Conservation (phyloP, 2,888 invertebrate species). For the Camptogramma bilineatum region DNA sequence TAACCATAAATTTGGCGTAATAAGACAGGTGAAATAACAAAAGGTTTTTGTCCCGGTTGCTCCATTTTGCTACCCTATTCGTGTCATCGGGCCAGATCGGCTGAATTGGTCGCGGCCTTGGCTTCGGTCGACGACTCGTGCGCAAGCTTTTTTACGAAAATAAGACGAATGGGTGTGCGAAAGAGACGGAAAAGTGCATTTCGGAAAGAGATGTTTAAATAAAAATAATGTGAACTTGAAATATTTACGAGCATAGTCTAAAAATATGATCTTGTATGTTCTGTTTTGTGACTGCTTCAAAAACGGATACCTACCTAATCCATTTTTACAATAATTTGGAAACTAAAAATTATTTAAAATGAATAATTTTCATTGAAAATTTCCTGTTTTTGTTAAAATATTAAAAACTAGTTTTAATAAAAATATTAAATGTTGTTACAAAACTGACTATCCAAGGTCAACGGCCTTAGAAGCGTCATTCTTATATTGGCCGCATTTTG, state of each 20-base stretch:
- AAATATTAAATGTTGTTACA: conserved; percentile 31
- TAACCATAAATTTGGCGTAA: neutral
- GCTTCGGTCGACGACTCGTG: conserved; percentile 71
- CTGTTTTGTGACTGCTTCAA: too few species aligned
- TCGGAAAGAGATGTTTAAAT: neutral
- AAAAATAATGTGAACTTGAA: neutral
- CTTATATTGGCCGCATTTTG: conserved; percentile 84
- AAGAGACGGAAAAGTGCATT: conserved; percentile 42
- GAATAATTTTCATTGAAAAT: too few species aligned
- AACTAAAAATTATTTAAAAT: too few species aligned
- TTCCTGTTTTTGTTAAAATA: neutral
- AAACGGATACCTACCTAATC: too few species aligned
- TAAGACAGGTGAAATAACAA: neutral
- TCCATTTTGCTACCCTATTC: conserved; percentile 20
- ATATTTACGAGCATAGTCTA: too few species aligned
- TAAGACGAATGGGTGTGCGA: conserved; percentile 52
- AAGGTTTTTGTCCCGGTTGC: conserved; percentile 19
- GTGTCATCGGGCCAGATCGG: conserved; percentile 37
- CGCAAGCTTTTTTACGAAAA: conserved; percentile 63
- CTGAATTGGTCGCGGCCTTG: conserved; percentile 80
- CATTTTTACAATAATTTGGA: too few species aligned
- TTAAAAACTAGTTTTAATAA: conserved; percentile 4
- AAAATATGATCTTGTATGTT: too few species aligned
- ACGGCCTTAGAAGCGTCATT: conserved; percentile 81
- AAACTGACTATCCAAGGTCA: conserved; percentile 69